Evolutionary conservation across 2,113 vertebrate species (phyloP).

Genomic region (Coturnix japonica): DNA sequence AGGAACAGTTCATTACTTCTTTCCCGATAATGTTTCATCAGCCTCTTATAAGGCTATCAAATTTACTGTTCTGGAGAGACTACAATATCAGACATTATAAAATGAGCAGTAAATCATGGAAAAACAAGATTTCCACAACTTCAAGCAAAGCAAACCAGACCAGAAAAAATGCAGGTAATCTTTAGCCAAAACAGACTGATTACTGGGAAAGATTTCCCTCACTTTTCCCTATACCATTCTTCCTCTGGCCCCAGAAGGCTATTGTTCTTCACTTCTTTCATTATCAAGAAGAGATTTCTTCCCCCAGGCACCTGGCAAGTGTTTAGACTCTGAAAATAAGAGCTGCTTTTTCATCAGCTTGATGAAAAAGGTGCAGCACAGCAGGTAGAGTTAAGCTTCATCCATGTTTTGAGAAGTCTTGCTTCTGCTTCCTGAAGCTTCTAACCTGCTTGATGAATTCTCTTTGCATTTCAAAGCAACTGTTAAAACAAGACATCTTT

Average conservation of each 20-base stretch:
- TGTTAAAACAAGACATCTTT: not conserved
- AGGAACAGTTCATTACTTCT: not conserved
- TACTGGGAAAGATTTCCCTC: not conserved
- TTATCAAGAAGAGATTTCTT: not conserved
- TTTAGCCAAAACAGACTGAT: not conserved
- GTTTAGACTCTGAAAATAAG: not conserved
- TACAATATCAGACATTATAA: not conserved
- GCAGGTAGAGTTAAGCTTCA: not conserved
- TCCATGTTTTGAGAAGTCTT: not conserved
- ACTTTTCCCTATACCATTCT: not conserved
- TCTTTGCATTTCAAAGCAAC: not conserved
- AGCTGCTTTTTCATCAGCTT: not conserved
- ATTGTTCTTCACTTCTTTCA: not conserved
- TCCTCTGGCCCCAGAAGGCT: not conserved
- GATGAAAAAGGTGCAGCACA: not conserved
- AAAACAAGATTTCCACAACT: not conserved
- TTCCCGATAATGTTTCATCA: not conserved
- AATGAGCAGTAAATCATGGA: not conserved
- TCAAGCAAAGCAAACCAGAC: not conserved
- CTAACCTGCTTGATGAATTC: not conserved
- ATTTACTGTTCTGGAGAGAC: not conserved
- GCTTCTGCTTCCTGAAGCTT: not conserved
- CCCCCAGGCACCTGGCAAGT: not conserved
- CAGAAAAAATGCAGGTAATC: not conserved
- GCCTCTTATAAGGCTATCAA: not conserved